These are phyloP conservation scores for Leptosomus discolor DNA, from an alignment of 2,113 vertebrate genomes.

Conservation along the genomic window DNA sequence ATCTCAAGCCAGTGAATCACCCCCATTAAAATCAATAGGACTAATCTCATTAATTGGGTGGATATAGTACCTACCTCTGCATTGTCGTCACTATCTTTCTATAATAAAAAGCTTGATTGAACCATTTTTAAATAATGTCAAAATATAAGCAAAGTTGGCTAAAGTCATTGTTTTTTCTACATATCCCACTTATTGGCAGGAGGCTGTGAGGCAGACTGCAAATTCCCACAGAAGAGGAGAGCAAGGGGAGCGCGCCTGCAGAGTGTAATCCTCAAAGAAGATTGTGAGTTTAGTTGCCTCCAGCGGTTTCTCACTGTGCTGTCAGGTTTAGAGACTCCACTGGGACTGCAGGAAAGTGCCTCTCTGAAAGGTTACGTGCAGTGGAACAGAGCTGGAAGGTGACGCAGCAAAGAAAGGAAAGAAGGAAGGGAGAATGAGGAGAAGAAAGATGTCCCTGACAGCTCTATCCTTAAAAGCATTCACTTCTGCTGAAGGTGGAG, in stretches of 20 bases:
- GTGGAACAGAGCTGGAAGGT: neutral
- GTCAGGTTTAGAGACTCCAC: neutral
- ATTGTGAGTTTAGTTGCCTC: neutral
- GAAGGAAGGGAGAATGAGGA: neutral
- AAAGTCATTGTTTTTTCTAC: neutral
- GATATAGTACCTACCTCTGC: neutral
- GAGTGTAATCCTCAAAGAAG: neutral
- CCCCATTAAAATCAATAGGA: neutral
- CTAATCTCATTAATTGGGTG: neutral
- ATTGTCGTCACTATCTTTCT: neutral
- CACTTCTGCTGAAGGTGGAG: neutral
- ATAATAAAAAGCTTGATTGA: neutral
- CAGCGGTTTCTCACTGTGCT: fast-evolving
- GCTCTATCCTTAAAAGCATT: neutral
- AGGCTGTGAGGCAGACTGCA: neutral
- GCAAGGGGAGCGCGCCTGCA: neutral
- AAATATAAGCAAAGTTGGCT: neutral
- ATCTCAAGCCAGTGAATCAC: neutral
- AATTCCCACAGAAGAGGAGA: neutral
- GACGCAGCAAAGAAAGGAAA: neutral
- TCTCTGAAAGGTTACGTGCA: neutral
- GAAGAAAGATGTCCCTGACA: neutral
- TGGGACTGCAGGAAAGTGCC: neutral
- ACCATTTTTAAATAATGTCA: neutral
- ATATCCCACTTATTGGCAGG: neutral